phyloP scores from a whole-genome alignment of 2,888 invertebrate species.

The Sarcophaga subvicina region DNA sequence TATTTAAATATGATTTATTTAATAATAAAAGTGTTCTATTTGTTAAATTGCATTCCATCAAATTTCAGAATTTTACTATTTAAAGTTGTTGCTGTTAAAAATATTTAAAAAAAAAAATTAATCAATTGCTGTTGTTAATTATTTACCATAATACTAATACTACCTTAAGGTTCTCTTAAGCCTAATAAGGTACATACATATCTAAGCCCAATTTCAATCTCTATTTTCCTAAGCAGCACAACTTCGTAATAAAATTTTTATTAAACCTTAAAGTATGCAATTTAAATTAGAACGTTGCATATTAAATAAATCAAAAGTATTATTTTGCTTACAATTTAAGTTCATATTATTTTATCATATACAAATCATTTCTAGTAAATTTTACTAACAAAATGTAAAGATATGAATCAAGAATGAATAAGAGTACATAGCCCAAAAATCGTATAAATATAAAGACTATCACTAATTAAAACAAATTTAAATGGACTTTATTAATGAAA shows the following conservation, averaged over 20 bases:
- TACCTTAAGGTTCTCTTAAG: no score
- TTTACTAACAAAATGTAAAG: slow-evolving; percentile 4
- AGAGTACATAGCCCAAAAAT: neutral
- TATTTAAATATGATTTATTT: slow-evolving; percentile 11
- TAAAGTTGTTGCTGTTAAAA: no score
- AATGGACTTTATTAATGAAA: no score
- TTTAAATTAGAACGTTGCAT: slow-evolving; percentile 4
- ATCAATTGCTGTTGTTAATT: no score
- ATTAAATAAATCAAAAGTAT: slow-evolving; percentile 9
- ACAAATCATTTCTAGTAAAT: slow-evolving; percentile 16
- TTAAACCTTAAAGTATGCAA: slow-evolving; percentile 45
- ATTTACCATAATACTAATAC: no score
- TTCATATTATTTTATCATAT: slow-evolving; percentile 11
- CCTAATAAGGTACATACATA: no score
- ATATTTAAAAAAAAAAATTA: no score
- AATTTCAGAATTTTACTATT: no score
- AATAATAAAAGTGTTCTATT: neutral
- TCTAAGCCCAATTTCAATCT: neutral
- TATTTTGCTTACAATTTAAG: slow-evolving; percentile 35
- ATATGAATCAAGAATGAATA: slow-evolving; percentile 27
- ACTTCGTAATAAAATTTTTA: neutral
- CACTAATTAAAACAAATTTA: no score
- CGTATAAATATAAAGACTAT: no score
- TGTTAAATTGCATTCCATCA: neutral
- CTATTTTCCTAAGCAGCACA: neutral